Base-by-base conservation (phyloP, 1,140 invertebrate species). In the Pseudomyrmex sp. region DNA sequence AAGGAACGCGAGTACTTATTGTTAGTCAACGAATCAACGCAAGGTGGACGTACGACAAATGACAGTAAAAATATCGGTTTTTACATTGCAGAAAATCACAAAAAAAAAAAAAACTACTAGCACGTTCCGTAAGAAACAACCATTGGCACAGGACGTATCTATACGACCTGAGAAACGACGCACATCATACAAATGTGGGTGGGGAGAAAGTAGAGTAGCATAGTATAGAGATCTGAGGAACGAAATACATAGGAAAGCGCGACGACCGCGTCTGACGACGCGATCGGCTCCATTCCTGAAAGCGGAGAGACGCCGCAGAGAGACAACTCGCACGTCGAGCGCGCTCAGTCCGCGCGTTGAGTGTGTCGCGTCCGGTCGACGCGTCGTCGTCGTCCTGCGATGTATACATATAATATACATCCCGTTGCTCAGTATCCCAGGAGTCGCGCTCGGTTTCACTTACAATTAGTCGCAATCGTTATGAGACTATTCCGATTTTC, bases 311-410 rank as follows among this genome's bases (percentile, higher is more conserved):
- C 83, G 79, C 75, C 83, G 77, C 87, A 72, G 65, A 70, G 75
- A 63, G 77, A 82, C 74, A 84, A 76, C 69, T 72, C 85, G 59
- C 20, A 54, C 62, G 68, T 26, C 86, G 69, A 82, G 61, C 86
- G 61, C 86, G 76, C 52, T 80, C 88, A 89, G 88, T 89, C 85
- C 68, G 88, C 80, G 80, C 69, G 84, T 61, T 76, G 87, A 89
- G 82, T 82, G 84, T 89, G 85, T 35, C 87, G 88, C 76, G 88
- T 73, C 54, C 85, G 82, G 88, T 89, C 72, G 84, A 54, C 69
- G 26, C 61, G 26, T 15, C 13, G n/a, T 56, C 35, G 35, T 82
- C 65, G 20, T 70, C 20, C 61, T 72, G 70, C 35, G n/a, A 58
- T 58, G 20, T 9, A 59, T 23, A 18, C 35, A 7, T 35, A 35